These are phyloP conservation scores for Orchestia grillus DNA, from an alignment of 1,140 invertebrate species.

Conservation along the genomic window DNA sequence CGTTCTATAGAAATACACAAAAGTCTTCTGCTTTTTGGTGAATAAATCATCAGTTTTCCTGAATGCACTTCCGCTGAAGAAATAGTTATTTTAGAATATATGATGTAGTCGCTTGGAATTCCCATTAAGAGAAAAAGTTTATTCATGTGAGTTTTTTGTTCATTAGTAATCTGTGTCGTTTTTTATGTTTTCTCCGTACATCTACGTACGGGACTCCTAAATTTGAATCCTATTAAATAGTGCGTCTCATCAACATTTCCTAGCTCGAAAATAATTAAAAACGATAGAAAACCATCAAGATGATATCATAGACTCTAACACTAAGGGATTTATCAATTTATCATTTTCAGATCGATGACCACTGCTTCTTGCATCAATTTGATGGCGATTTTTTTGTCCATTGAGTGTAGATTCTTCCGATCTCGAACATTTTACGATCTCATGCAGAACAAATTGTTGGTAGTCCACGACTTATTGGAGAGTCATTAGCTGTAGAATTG, in stretches of 20 bases:
- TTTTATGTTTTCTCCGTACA: background rate
- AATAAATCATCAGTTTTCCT: too few species aligned
- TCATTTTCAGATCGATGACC: background rate
- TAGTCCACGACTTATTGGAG: background rate
- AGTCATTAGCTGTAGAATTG: too few species aligned
- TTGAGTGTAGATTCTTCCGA: background rate
- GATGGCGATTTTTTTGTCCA: background rate
- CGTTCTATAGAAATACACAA: too few species aligned
- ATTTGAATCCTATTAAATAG: background rate
- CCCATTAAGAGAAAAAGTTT: too few species aligned
- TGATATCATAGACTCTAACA: background rate
- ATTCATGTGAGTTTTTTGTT: too few species aligned
- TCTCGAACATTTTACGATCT: background rate
- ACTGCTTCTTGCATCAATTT: background rate
- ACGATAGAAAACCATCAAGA: background rate
- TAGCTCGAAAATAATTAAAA: background rate
- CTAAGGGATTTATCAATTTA: background rate
- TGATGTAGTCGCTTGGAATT: too few species aligned
- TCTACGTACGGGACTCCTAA: background rate
- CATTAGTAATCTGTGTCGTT: too few species aligned
- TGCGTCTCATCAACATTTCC: background rate
- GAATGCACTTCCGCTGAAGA: too few species aligned
- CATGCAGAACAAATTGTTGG: background rate
- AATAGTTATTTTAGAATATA: too few species aligned
- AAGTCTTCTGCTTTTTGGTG: too few species aligned